Evolutionary conservation across 2,888 invertebrate genomes (phyloP).

Genomic region (Netelia melanura): DNA sequence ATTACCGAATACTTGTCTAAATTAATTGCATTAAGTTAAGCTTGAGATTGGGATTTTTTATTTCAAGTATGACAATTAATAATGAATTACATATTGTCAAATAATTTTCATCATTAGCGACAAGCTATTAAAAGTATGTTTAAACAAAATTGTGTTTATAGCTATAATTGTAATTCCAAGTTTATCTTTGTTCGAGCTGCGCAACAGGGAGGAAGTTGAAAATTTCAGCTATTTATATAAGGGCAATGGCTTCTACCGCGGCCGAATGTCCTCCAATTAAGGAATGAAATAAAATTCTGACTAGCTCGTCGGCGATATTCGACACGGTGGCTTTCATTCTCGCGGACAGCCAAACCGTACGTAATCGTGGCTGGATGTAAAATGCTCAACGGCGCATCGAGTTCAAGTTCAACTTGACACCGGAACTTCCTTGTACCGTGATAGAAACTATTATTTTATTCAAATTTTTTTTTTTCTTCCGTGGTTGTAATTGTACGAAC

Average conservation of each 20-base stretch:
- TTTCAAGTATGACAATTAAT: no score
- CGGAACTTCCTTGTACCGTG: conserved; percentile 8
- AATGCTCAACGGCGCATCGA: background rate
- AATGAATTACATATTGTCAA: no score
- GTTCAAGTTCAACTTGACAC: conserved; percentile 48
- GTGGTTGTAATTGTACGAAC: conserved; percentile 10
- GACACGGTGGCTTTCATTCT: conserved; percentile 34
- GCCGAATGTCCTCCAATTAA: conserved; percentile 19
- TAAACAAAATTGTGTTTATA: no score
- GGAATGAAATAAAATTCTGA: background rate
- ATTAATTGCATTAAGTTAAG: no score
- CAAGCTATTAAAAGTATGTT: no score
- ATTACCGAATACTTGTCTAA: no score
- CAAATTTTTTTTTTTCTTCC: background rate
- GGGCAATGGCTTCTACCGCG: background rate
- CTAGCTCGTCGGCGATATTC: background rate
- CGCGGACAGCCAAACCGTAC: background rate
- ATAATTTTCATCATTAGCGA: no score
- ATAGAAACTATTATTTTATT: background rate
- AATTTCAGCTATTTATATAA: background rate
- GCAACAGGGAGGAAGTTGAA: no score
- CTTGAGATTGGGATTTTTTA: no score
- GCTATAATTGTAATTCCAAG: no score
- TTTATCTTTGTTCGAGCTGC: no score
- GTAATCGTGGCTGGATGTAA: conserved; percentile 14